These are phyloP conservation scores for Scaeva pyrastri DNA, from an alignment of 2,888 invertebrate genomes.

Conservation along the genomic window DNA sequence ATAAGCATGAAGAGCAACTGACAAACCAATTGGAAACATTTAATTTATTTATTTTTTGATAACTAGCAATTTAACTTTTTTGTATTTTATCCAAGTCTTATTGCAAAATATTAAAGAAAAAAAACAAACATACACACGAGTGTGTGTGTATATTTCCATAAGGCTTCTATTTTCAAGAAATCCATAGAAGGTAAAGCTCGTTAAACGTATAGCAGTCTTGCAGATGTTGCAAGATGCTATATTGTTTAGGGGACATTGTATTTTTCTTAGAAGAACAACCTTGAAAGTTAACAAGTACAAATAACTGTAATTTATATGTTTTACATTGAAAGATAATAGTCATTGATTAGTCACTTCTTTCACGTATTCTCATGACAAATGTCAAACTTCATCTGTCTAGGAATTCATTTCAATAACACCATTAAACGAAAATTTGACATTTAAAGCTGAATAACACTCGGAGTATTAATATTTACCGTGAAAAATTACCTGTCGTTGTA, in stretches of 20 bases:
- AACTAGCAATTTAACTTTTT: neutral
- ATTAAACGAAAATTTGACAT: too few species aligned
- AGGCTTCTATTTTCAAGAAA: neutral
- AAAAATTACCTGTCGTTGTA: too few species aligned
- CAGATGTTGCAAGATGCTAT: slow-evolving; percentile 10
- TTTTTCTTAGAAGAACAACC: neutral
- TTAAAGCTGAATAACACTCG: too few species aligned
- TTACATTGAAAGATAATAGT: neutral
- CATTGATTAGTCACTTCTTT: too few species aligned
- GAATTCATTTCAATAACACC: too few species aligned
- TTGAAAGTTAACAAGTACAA: slow-evolving; percentile 9
- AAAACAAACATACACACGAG: neutral
- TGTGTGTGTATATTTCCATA: slow-evolving; percentile 8
- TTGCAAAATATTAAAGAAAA: slow-evolving; percentile 20
- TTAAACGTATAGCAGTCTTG: slow-evolving; percentile 26
- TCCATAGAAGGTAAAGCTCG: neutral
- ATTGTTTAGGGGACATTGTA: neutral
- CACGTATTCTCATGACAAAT: too few species aligned
- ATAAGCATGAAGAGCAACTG: slow-evolving; percentile 41
- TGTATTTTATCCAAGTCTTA: slow-evolving; percentile 4
- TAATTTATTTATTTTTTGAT: slow-evolving; percentile 20
- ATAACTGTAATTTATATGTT: neutral
- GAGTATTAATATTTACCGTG: too few species aligned
- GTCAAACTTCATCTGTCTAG: too few species aligned
- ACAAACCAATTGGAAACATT: slow-evolving; percentile 12